Conservation (phyloP, 1,140 invertebrate genomes). For the Reticulitermes speratus region DNA sequence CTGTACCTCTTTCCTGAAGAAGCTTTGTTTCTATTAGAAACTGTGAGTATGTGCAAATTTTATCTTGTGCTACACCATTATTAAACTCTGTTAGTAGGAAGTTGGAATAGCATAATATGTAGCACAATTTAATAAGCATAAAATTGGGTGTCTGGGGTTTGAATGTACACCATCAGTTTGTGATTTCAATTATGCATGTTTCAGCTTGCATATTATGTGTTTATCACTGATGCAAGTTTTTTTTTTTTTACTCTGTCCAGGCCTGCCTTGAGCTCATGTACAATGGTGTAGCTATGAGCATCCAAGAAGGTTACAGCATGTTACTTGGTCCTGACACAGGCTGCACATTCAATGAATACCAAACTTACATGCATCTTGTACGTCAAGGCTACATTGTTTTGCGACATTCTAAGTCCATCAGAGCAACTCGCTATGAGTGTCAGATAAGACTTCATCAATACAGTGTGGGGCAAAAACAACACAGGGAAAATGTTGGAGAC, state of each 20-base stretch:
- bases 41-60: conserved; percentile 38
- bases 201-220: too few species aligned
- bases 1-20: conserved; percentile 41
- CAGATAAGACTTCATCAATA: neutral
- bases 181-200: too few species aligned
- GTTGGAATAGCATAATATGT: too few species aligned
- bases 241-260: conserved; percentile 36
- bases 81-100: too few species aligned
- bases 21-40: conserved; percentile 45
- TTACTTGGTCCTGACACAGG: conserved; percentile 37
- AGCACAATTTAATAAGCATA: too few species aligned
- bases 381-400: conserved; percentile 39
- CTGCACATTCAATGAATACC: conserved; percentile 39
- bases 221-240: too few species aligned
- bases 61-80: too few species aligned
- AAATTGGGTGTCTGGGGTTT: too few species aligned
- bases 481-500: neutral
- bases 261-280: conserved; percentile 42
- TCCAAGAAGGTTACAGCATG: conserved; percentile 42
- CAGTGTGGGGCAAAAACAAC: neutral
- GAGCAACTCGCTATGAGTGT: neutral
- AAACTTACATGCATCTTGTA: conserved; percentile 42
- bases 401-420: conserved; percentile 9
- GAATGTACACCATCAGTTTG: too few species aligned
- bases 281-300: conserved; percentile 39